phyloP scores from a whole-genome alignment of 64 coral and sea anemone species.

The Pocillopora verrucosa region DNA sequence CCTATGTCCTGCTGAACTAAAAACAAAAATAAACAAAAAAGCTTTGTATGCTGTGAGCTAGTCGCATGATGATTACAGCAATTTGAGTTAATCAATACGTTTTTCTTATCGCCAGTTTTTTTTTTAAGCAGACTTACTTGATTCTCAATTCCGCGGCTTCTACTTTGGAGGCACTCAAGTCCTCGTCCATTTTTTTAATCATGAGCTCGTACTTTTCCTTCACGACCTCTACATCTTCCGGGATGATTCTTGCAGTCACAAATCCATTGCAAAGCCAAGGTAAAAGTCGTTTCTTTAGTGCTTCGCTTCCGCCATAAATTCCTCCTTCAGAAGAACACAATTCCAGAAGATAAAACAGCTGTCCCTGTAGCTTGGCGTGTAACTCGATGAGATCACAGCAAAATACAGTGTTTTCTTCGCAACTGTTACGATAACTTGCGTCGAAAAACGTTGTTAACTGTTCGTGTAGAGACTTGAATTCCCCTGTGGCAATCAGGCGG shows the following conservation, averaged over 20 bases:
- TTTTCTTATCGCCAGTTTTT: background rate
- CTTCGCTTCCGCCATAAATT: slow-evolving; percentile 70
- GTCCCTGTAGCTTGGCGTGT: slow-evolving; percentile 60
- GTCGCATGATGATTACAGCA: too few relatives aligned
- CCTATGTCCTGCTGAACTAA: too few relatives aligned
- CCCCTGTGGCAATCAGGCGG: slow-evolving; percentile 45
- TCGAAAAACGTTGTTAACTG: slow-evolving; percentile 71
- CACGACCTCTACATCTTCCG: slow-evolving; percentile 22
- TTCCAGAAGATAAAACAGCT: slow-evolving; percentile 76
- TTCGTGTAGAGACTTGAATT: slow-evolving; percentile 63
- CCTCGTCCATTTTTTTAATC: slow-evolving; percentile 54
- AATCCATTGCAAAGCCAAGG: slow-evolving; percentile 57
- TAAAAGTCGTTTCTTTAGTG: slow-evolving; percentile 60
- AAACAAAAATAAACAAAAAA: too few relatives aligned
- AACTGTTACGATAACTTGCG: slow-evolving; percentile 76
- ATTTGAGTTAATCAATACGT: too few relatives aligned
- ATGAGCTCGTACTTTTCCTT: slow-evolving; percentile 63
- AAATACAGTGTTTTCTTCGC: slow-evolving; percentile 71
- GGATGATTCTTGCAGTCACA: background rate
- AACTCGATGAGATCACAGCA: slow-evolving; percentile 77
- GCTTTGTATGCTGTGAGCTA: too few relatives aligned
- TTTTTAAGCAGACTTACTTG: slow-evolving; percentile 52
- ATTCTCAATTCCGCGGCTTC: slow-evolving; percentile 60
- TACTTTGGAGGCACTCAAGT: slow-evolving; percentile 58
- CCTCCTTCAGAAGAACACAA: slow-evolving; percentile 76